Conservation (phyloP, 2,888 invertebrate genomes). For the Glyphotaelius pellucidus region DNA sequence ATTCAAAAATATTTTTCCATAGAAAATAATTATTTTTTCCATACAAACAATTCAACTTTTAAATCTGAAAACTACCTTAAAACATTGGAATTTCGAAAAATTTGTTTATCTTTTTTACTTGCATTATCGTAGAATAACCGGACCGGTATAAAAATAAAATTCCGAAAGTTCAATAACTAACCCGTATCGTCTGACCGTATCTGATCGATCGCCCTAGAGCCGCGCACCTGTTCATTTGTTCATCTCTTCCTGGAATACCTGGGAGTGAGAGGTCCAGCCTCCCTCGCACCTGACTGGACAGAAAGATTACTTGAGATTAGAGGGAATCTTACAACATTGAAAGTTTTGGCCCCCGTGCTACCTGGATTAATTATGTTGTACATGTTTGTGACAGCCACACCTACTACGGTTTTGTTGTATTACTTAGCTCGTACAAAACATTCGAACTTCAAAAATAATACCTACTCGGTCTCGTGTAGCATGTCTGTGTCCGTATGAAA, state of each 20-base stretch:
- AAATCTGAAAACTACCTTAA: no score
- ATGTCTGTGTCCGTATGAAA: no score
- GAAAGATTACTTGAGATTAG: background rate
- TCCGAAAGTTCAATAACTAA: background rate
- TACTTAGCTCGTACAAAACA: background rate
- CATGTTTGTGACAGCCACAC: background rate
- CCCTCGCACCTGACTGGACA: background rate
- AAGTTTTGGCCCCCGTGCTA: background rate
- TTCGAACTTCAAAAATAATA: background rate
- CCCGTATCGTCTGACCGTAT: background rate
- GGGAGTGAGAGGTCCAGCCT: background rate
- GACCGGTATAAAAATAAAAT: background rate
- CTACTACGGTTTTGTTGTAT: background rate
- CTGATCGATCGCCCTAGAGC: background rate
- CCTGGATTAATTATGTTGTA: background rate
- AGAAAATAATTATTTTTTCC: no score
- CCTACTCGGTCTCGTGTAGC: no score
- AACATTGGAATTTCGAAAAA: no score
- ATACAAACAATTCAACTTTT: no score
- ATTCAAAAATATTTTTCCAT: no score
- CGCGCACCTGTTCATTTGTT: background rate
- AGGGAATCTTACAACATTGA: background rate
- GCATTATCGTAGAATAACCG: no score
- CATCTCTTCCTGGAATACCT: background rate
- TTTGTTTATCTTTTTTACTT: no score